Base-by-base conservation (phyloP, 2,797 vertebrate species). In the Dermochelys coriacea region DNA sequence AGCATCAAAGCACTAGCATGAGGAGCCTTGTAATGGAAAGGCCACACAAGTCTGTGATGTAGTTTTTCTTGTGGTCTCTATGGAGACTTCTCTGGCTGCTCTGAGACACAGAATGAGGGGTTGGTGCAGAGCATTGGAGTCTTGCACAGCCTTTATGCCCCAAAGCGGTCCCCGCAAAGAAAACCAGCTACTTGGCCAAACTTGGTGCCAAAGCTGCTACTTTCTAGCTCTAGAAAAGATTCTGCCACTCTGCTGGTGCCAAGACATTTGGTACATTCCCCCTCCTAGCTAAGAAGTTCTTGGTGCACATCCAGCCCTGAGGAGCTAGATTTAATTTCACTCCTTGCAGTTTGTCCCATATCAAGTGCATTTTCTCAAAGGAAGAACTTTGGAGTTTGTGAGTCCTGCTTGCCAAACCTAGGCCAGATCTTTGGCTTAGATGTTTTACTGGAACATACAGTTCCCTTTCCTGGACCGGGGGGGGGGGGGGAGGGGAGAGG, bases 271-370 rank as follows among this genome's bases (percentile, higher is more conserved):
- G 1, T 49, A 51, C 75, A 83, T 1, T 29, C 80, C 92, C 2
- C 55, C 27, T 34, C 7, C 6, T 3, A 1, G 47, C 52, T 50
- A 1, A 7, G 1, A 78, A 84, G 12, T 5, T 4, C 18, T 10
- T 47, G 45, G 45, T 79, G 15, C 64, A 93, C 49, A 9, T 52
- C 80, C 2, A 7, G 85, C 0, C 0, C 5, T 6, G 0, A 0
- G 21, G 31, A 54, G 4, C 4, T 80, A 74, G 64, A 18, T n/a
- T 41, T 3, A 57, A 1, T 21, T 64, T 34, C 34, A 64, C 16
- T 55, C 81, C 31, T 27, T 51, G 2, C 61, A 1, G 78, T 41
- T 80, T 86, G 47, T 27, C 52, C 31, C 64, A 27, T 55, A 52
- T 21, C 4, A 21, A 71, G 31, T 29, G 81, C 49, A 19, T 91